Base-by-base conservation (phyloP, 2,888 invertebrate species). In the Andrena trimmerana region DNA sequence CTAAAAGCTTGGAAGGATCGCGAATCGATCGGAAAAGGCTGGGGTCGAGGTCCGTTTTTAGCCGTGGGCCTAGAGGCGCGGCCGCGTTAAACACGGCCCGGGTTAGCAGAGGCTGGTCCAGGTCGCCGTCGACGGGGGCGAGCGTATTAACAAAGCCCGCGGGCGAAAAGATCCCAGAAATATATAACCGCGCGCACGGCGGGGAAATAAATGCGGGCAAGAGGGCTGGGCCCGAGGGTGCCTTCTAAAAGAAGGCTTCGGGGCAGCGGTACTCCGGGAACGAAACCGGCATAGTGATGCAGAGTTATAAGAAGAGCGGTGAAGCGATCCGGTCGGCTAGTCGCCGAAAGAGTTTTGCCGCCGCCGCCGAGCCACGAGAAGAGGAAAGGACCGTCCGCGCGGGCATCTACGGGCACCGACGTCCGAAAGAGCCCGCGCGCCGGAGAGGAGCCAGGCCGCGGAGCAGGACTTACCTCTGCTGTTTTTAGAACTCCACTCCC, bases 401-500 rank as follows among this genome's bases (percentile, higher is more conserved):
- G 57, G 10, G 57, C 57, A 24, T 57, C 33, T 6, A 24, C 29
- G 29, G 60, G 13, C 2, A 5, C 7, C 31, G 31, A 29, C 13
- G 29, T 33, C 52, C 31, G 20, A 13, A 1, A 60, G 59, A 59
- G n/a, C 27, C 59, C 54, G 52, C 54, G 52, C 20, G 54, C 54
- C 24, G 57, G 57, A 57, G 13, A 57, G 54, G 57, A 57, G 57
- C 57, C 24, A 20, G 57, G 59, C 65, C 66, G 76, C 73, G 70
- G 81, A 87, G 88, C 91, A 91, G 90, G 91, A 94, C 94, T 94
- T 94, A 93, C 94, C 94, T 94, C 93, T 93, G 94, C 94, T 93
- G 94, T 94, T 93, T 94, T 94, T 94, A 93, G 94, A 94, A 92
- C 94, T 93, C 93, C 94, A 92, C 94, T 93, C 94, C 94, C 93